Base-by-base conservation (phyloP, 2,888 invertebrate species). In the Drosophila merina region DNA sequence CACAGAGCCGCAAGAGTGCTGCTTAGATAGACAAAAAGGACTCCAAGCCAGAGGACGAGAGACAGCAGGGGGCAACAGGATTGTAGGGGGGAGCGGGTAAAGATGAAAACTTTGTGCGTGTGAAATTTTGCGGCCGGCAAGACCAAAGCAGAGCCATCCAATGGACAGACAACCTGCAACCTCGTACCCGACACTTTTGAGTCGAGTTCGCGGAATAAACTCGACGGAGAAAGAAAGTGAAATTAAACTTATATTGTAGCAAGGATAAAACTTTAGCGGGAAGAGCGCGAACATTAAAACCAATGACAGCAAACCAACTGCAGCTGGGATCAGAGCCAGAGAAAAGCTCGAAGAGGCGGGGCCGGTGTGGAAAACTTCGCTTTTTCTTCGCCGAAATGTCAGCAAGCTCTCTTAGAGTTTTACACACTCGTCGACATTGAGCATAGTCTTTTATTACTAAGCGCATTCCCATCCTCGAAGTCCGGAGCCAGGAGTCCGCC, bases 191-290 rank as follows among this genome's bases (percentile, higher is more conserved):
- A 80, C 76, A 78, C 52, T 78, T 74, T 68, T 70, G 66, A 75
- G 79, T 57, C 54, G 63, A 77, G 76, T 75, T 72, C 52, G 54
- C 64, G 56, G 49, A 68, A 69, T 57, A 66, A 70, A 58, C 56
- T 54, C 49, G 14, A 4, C 4, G 26, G 28, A 7, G 50, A 8
- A 49, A 28, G 64, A 79, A 73, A 81, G 72, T 76, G 69, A 86
- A 82, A 86, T 86, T 86, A 84, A 86, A 82, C 85, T 85, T 85
- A 82, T 77, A 85, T 85, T 87, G 87, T 85, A 85, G 85, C 73
- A 74, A 48, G 86, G 72, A 86, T 84, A 78, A 82, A 82, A 84
- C 81, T 82, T 68, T 54, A 30, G 55, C 62, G 63, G 44, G 69
- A 72, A 70, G 51, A 60, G 58, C 64, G 72, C 60, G 72, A 69